These are phyloP conservation scores for Plebejus melissa DNA, from an alignment of 2,888 invertebrate species.

Conservation along the genomic window DNA sequence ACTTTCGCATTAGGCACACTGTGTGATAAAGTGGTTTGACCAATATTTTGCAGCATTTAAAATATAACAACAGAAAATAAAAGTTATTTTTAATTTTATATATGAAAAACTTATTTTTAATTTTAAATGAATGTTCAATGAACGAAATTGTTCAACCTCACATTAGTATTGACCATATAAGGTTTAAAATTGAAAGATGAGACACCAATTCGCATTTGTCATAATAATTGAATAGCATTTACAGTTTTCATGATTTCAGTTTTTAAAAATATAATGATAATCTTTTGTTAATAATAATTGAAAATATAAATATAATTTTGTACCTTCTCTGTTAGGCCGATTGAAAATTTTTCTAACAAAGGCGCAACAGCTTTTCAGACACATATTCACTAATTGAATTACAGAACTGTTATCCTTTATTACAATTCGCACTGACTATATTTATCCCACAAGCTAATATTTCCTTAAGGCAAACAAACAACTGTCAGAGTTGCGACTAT, in stretches of 20 bases:
- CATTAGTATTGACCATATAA: neutral
- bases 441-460: neutral
- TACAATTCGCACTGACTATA: neutral
- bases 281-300: neutral
- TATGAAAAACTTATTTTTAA: neutral
- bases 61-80: neutral
- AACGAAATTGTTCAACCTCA: neutral
- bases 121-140: neutral
- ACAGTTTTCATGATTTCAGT: neutral
- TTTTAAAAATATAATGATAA: too few relatives aligned
- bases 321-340: neutral
- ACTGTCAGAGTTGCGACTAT: neutral
- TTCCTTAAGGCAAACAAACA: constrained; percentile 11
- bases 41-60: neutral
- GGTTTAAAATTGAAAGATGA: neutral
- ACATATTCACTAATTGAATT: neutral
- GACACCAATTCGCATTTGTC: neutral
- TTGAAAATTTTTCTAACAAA: neutral
- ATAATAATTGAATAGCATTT: neutral
- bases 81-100: neutral
- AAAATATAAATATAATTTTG: neutral
- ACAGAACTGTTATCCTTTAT: neutral
- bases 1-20: neutral
- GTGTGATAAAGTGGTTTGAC: too few relatives aligned
- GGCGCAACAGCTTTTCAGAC: neutral